phyloP scores from a whole-genome alignment of 2,888 invertebrate species.

The Drosophila imparisetae region DNA sequence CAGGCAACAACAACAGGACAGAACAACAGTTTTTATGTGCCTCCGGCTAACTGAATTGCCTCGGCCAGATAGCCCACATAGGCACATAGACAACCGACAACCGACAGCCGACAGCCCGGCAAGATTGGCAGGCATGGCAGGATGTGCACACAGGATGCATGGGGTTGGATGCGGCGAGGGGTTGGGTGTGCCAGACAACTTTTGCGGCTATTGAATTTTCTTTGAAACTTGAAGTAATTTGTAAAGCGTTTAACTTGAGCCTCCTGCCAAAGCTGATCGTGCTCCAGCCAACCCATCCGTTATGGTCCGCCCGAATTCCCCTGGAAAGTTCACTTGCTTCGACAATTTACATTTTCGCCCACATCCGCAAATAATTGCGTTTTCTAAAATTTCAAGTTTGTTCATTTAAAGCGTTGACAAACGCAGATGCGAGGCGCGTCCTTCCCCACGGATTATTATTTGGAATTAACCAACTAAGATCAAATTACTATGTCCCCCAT shows the following conservation, averaged over 20 bases:
- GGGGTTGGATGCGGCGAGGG: neutral
- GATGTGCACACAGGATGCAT: slow-evolving; percentile 16
- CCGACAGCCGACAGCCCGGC: neutral
- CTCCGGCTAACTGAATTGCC: slow-evolving; percentile 37
- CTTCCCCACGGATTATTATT: neutral
- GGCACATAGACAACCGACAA: slow-evolving; percentile 12
- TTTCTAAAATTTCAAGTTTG: neutral
- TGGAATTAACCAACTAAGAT: neutral
- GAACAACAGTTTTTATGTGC: slow-evolving; percentile 31
- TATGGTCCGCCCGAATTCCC: neutral
- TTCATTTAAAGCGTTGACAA: neutral
- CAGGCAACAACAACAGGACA: slow-evolving; percentile 15
- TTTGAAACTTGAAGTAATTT: slow-evolving; percentile 55
- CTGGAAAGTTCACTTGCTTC: neutral
- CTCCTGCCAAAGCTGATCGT: slow-evolving; percentile 43
- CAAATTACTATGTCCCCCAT: neutral
- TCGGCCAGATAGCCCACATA: slow-evolving; percentile 21
- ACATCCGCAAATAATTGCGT: neutral
- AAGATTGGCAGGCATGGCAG: slow-evolving; percentile 4
- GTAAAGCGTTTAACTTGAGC: slow-evolving; percentile 53
- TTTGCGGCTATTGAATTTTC: slow-evolving; percentile 62
- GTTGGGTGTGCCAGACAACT: slow-evolving; percentile 32
- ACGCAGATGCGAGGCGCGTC: neutral
- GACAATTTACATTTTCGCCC: neutral
- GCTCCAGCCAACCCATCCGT: slow-evolving; percentile 7